Base-by-base conservation (phyloP, 1,140 invertebrate genomes). In the Bombus soroeensis region DNA sequence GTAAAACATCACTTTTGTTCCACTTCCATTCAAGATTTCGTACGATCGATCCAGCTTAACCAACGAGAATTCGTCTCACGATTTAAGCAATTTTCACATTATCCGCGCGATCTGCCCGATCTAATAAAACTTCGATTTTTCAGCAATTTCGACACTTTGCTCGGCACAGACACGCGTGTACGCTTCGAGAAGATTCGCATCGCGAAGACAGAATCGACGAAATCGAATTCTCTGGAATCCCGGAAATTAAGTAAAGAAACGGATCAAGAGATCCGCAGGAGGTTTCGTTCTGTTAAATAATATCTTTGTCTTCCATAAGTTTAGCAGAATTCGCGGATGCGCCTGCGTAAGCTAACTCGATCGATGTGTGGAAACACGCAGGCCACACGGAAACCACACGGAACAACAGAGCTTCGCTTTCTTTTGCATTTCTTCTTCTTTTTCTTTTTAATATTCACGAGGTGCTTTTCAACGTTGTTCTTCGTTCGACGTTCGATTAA, bases 331-430 rank as follows among this genome's bases (percentile, higher is more conserved):
- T 10, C 41, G n/a, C 34, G 70, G 62, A 10, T 83, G 81, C 81
- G 81, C 81, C 73, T 83, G 81, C 81, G 81, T 83, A 66, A 68
- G 43, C 34, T 53, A 28, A n/a, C 62, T 70, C 81, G 81, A 83
- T 83, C 81, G 22, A 83, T 83, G 81, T 83, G 62, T 83, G 47
- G 73, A 34, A 77, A 68, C 70, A 43, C 68, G 18, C 73, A 37
- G 18, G 43, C 32, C 9, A 53, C 37, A 76, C 43, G 0, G 72
- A 66, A 59, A 41, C 71, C 73, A 77, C 81, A 70, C 57, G 28
- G 43, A 68, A 47, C 43, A 25, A 59, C 41, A 28, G 15, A 81
- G 41, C 18, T 74, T 53, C 18, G 47, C 6, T 22, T 22, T 53
- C 6, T 53, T 53, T 53, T 53, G 18, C 47, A 3, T 53, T 53